These are phyloP conservation scores for Mola mola DNA, from an alignment of 2,113 vertebrate species.

Conservation along the genomic window DNA sequence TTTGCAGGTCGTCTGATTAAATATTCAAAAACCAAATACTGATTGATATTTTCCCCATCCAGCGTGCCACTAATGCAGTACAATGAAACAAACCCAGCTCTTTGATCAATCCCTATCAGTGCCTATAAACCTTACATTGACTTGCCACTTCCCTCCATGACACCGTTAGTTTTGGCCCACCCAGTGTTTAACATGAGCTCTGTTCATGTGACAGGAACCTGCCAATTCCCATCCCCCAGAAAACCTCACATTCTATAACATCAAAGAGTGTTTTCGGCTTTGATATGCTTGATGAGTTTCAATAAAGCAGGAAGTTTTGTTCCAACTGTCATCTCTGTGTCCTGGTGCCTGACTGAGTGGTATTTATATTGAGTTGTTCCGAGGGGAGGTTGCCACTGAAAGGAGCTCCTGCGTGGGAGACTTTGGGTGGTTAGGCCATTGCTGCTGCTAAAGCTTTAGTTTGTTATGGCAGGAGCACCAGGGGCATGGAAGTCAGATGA, in stretches of 20 bases:
- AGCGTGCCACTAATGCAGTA: constrained; percentile 43
- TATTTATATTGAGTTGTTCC: constrained; percentile 38
- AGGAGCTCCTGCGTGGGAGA: constrained; percentile 41
- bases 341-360: no score
- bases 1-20: constrained; percentile 52
- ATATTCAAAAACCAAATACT: constrained; percentile 65
- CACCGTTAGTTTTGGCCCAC: constrained; percentile 4
- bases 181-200: no score
- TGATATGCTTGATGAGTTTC: constrained; percentile 35
- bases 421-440: not conserved
- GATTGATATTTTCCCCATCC: constrained; percentile 59
- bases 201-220: constrained; percentile 19
- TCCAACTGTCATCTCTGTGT: constrained; percentile 26
- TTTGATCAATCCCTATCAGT: constrained; percentile 59
- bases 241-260: constrained; percentile 17
- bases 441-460: not conserved
- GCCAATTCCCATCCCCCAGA: constrained; percentile 2
- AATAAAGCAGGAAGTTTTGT: constrained; percentile 25
- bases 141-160: constrained; percentile 26
- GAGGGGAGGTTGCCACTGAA: constrained; percentile 58
- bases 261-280: constrained; percentile 16
- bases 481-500: not conserved
- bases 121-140: constrained; percentile 17
- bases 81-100: constrained; percentile 42
- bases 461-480: constrained; percentile 3